Base-by-base conservation (phyloP, 1,140 invertebrate genomes). In the Latrodectus geometricus region DNA sequence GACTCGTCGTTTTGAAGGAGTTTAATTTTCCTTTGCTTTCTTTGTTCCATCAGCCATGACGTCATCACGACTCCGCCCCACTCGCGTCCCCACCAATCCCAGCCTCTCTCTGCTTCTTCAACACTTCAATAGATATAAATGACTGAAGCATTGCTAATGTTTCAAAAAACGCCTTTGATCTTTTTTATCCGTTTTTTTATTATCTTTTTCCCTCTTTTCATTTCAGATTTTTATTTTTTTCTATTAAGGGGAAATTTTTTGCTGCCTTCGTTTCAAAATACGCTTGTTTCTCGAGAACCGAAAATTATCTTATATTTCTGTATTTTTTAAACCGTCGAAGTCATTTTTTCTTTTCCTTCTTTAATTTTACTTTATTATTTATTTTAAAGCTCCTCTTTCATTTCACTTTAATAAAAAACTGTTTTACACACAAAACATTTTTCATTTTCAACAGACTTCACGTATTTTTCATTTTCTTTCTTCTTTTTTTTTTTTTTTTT, bases 351-450 rank as follows among this genome's bases (percentile, higher is more conserved):
- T 61, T 80, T 84, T 78, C 12, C 68, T 12, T 86, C 69, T 70
- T 84, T 84, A 76, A 70, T 68, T 79, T 79, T 81, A 52, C 70
- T 70, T 81, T 86, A 65, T 86, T 86, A 86, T 86, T 86, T 86
- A 86, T 86, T 86, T 78, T 86, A 86, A 86, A 17, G 83, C 83
- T 86, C 8, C 74, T 86, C 83, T 86, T 82, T 81, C 83, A 86
- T 86, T 70, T 56, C 68, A n/a, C 83, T 86, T 86, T 86, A 86
- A 86, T 86, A 86, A 86, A 86, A 86, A 86, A 86, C 83, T 86
- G 83, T 86, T 86, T 86, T 86, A 86, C 83, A 86, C 83, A 86
- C 83, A 86, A 86, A 86, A 86, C 83, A 86, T 86, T 86, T 86
- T 86, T 86, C 83, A 86, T 86, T 86, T 86, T 78, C 75, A 86